phyloP scores from a whole-genome alignment of 2,797 vertebrate genomes.

The Novumbra hubbsi region DNA sequence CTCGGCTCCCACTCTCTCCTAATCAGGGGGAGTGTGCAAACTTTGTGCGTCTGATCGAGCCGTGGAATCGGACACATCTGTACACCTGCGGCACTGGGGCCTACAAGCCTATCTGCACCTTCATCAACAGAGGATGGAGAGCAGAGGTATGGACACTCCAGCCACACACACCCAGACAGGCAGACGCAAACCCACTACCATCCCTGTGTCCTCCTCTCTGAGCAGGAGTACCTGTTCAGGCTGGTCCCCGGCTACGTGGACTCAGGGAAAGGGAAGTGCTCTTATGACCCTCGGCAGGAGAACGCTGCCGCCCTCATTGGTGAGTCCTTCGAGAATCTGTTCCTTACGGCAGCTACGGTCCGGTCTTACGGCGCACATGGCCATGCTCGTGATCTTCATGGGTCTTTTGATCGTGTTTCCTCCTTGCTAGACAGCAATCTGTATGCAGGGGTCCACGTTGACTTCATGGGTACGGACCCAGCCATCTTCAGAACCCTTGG shows the following conservation, averaged over 20 bases:
- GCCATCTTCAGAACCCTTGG: conserved; percentile 72
- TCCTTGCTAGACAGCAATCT: conserved; percentile 65
- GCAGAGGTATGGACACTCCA: neutral
- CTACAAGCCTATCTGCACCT: conserved; percentile 69
- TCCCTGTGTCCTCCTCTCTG: neutral
- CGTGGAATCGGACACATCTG: conserved; percentile 72
- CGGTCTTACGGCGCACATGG: neutral
- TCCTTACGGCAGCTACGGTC: neutral
- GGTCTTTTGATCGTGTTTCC: neutral
- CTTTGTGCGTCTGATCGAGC: conserved; percentile 70
- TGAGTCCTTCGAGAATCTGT: conserved; percentile 39
- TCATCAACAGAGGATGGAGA: conserved; percentile 68
- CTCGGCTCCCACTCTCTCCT: neutral
- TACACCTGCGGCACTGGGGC: conserved; percentile 73
- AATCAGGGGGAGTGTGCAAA: conserved; percentile 71
- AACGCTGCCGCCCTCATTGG: conserved; percentile 67
- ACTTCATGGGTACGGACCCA: conserved; percentile 74
- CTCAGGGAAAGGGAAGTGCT: conserved; percentile 71
- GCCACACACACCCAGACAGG: neutral
- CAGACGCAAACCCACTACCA: neutral
- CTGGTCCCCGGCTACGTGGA: conserved; percentile 65
- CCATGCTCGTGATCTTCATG: neutral
- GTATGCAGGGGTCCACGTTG: conserved; percentile 72
- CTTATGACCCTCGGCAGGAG: conserved; percentile 71
- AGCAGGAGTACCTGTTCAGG: conserved; percentile 71